Evolutionary conservation across 1,140 invertebrate species (phyloP), one percentile per base, ranked within the genome.

Genomic region (Drosophila subobscura): DNA sequence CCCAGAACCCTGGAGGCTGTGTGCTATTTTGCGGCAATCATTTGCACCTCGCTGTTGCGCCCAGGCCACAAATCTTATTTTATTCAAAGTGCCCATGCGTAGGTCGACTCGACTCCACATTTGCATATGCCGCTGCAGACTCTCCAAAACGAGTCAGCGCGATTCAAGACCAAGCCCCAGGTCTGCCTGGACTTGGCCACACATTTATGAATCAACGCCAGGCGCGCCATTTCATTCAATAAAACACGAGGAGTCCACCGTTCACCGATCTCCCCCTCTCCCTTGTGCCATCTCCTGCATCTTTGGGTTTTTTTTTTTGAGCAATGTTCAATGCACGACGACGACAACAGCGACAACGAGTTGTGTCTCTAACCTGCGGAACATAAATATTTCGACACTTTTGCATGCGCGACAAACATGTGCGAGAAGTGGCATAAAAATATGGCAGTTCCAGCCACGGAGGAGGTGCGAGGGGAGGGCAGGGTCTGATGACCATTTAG

Each of bases 321-420:
- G 67, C 80, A 79, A 79, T 77, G 80, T 86, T 84, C 81, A 85
- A 57, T 80, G 81, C 80, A 84, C 80, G 80, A 71, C 80, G 80
- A 71, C 66, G 44, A 76, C 73, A 68, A 23, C 67, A 61, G 44
- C 77, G 67, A 86, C 72, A 79, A 72, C 64, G 50, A 27, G 65
- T 73, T 66, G 57, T 84, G 74, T 77, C 70, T 81, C 80, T 77
- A 89, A 89, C 71, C 76, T 84, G 63, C 47, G 58, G 75, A 76
- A 88, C 83, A 88, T 88, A 88, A 88, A 88, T 88, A 88, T 88
- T 88, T 88, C 84, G 83, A 88, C 83, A 88, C 83, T 88, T 88
- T 83, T 83, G 84, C 79, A 79, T 88, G 61, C 81, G 74, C 78
- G 71, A 78, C 81, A 65, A 78, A 76, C 78, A 86, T 86, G 77